Base-by-base conservation (phyloP, 2,113 vertebrate genomes). In the Psittacus erithacus region DNA sequence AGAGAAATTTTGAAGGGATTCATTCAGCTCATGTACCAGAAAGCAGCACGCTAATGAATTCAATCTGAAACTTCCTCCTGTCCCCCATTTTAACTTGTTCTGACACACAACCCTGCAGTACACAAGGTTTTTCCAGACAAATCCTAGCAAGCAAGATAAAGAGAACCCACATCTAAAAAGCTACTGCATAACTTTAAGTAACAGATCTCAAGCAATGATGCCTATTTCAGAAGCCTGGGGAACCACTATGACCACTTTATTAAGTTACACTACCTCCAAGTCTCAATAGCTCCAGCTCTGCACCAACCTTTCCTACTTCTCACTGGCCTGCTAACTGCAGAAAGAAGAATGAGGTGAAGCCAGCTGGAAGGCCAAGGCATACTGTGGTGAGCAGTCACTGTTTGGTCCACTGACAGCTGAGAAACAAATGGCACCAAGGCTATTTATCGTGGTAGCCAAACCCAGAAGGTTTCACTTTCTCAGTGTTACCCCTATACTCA, bases 301-400 rank as follows among this genome's bases (percentile, higher is more conserved):
- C 70, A 38, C 62, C n/a, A 79, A 59, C 91, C 33, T 38, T 33
- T 64, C 85, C 75, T 47, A 17, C 81, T 89, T 68, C 87, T 63
- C 47, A 15, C 44, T 31, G 55, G 29, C 55, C 62, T 82, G 94
- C 83, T 87, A 91, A 86, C 80, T 86, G 91, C 65, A 92, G 81
- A 62, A 86, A 81, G 86, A 71, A 92, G 64, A 64, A 77, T 8
- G 9, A 92, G 65, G 77, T 85, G 92, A 93, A 86, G 76, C 67
- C 93, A 95, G 59, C 29, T 27, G 83, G 68, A 87, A 91, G 50
- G 87, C 62, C 68, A 93, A 85, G 78, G 78, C 78, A 84, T 69
- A 53, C 35, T 38, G 65, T 60, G 92, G 74, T 63, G 65, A 95
- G 84, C 90, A 95, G 60, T 52, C 65, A 9, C 78, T 90, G 77